Base-by-base conservation (phyloP, 2,797 vertebrate species). In the Streptopelia turtur region DNA sequence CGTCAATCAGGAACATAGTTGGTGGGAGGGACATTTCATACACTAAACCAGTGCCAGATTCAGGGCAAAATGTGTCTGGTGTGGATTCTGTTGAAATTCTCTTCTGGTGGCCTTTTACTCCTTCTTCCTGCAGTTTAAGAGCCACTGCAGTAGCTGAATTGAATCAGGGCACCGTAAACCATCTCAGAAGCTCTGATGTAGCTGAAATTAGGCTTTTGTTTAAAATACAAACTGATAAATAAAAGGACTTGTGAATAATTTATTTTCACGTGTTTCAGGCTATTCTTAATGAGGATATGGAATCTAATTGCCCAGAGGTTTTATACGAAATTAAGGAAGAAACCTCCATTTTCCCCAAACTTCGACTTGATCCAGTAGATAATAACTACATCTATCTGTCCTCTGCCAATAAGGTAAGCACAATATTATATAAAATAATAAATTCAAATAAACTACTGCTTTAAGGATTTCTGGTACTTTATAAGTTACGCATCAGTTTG, bases 311-410 rank as follows among this genome's bases (percentile, higher is more conserved):
- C 86, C 98, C 98, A 33, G 98, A 98, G 52, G 90, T 98, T 88
- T 97, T 98, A 63, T 98, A 98, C 18, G 98, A 98, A 97, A 98
- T 98, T 87, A 93, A 98, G 96, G 97, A 98, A 95, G 98, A 98
- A 96, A 98, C 97, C 25, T 68, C 98, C 3, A 23, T 98, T 95
- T 98, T 98, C 87, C 97, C 97, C 83, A 98, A 97, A 90, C 98
- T 98, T 41, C 90, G 96, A 88, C 97, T 98, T 86, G 97, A 98
- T 79, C 98, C 98, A 20, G 23, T 95, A 81, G 91, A 98, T 94
- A 97, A 70, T 27, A 97, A 90, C 81, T 98, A 98, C 93, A 97
- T 98, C 95, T 98, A 98, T 88, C 76, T 98, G 86, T 96, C 98
- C 77, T 98, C 98, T 37, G 95, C 91, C 63, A 98, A 97, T 71